Percentiles rank a stretch among this genome's conserved stretches.
These are phyloP conservation scores for Brachypteracias leptosomus DNA, from an alignment of 2,113 vertebrate species.

Conservation along the genomic window DNA sequence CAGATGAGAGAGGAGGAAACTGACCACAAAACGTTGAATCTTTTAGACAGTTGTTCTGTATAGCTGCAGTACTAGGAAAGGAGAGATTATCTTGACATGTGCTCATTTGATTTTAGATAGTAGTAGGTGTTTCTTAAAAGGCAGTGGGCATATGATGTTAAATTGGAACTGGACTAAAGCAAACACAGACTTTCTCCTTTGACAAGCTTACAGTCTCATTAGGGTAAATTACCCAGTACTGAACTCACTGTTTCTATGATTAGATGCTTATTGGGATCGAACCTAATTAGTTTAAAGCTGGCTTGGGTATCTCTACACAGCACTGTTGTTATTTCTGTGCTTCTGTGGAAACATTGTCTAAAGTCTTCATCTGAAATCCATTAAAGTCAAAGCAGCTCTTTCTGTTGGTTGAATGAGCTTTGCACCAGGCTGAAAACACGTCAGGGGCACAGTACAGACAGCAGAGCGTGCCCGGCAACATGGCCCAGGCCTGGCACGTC, in stretches of 20 bases:
- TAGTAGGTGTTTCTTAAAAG: background rate
- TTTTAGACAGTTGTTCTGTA: background rate
- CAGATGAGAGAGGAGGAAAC: background rate
- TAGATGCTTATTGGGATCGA: constrained; percentile 23
- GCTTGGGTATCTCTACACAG: constrained; percentile 5
- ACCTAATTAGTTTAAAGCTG: constrained; percentile 48
- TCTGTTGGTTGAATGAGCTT: constrained; percentile 14
- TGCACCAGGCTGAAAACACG: constrained; percentile 19
- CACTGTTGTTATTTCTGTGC: background rate
- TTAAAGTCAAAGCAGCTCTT: constrained; percentile 30
- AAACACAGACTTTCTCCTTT: constrained; percentile 17
- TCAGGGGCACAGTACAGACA: background rate
- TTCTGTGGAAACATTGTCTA: background rate
- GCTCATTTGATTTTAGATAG: background rate
- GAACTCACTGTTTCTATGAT: constrained; percentile 5
- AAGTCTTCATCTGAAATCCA: constrained; percentile 32
- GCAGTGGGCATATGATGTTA: background rate
- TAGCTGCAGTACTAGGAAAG: background rate
- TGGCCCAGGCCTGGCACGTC: background rate
- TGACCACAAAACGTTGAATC: background rate
- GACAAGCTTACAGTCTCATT: constrained; percentile 24
- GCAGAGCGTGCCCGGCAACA: background rate
- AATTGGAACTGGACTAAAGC: background rate
- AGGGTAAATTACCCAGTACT: constrained; percentile 17
- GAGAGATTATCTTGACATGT: background rate